Evolutionary conservation across 2,888 invertebrate genomes (phyloP), one percentile per base, ranked within the genome.

Genomic region (Cacoxenus indagator): DNA sequence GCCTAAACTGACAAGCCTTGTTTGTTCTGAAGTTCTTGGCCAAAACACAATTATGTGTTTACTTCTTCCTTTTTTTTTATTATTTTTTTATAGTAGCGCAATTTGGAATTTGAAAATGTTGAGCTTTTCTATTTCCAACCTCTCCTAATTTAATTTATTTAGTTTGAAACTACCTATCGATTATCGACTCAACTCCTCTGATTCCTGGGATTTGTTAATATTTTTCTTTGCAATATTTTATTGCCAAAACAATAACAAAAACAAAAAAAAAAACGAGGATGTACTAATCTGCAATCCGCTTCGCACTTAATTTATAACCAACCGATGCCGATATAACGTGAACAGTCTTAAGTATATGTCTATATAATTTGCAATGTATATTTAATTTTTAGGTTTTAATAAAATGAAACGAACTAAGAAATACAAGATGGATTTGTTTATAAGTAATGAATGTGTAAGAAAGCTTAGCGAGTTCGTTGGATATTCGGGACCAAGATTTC

Each of bases 321-420:
- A 22, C 11, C 14, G 14, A 14, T 55, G 26, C 19, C 27, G 17
- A 37, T 31, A n/a, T n/a, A n/a, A n/a, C n/a, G n/a, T 14, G 61
- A 43, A 14, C 37, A 62, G 24, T 62, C 43, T 62, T 59, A 59
- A 59, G 59, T 59, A n/a, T 62, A 43, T 27, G 19, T 19, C 24
- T 24, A 8, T 59, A 6, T 59, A 19, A 45, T 62, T 62, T 43
- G 59, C 59, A 59, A 31, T 31, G 59, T 59, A 59, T 31, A 17
- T 9, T 59, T 59, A 59, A 59, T 45, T 43, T 62, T 62, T 62
- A 43, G 29, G 43, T 62, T 62, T 62, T 62, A 62, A 62, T 62
- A 62, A 62, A 62, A 45, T 37, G 37, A 37, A 37, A 37, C 37
- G 14, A 37, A 37, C 8, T 37, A 37, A 37, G 37, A 37, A 37